A percentile compares a stretch with the other conserved stretches of the same genome.
These are phyloP conservation scores for Onthophagus taurus DNA, from an alignment of 1,140 invertebrate species.

Conservation along the genomic window DNA sequence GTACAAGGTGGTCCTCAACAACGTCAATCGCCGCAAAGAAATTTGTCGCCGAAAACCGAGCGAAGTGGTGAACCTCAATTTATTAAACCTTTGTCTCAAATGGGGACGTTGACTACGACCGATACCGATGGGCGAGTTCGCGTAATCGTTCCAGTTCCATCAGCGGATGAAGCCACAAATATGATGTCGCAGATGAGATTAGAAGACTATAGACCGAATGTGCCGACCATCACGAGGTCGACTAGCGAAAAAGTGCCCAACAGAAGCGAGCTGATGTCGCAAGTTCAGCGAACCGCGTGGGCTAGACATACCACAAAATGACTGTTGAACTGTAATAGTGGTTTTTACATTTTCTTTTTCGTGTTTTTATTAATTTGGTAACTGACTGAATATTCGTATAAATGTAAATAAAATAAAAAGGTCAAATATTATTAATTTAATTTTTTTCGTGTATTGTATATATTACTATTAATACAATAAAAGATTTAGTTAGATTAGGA, in stretches of 20 bases:
- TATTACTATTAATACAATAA: too few species aligned
- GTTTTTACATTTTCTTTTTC: too few species aligned
- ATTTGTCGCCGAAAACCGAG: slow-evolving; percentile 13
- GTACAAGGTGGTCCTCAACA: slow-evolving; percentile 2
- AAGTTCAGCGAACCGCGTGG: slow-evolving; percentile 69
- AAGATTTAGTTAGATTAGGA: too few species aligned
- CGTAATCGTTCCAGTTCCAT: slow-evolving; percentile 45
- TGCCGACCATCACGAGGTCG: slow-evolving; percentile 60
- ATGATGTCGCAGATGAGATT: slow-evolving; percentile 38
- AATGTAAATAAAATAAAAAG: too few species aligned
- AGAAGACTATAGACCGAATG: slow-evolving; percentile 30
- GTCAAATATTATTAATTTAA: too few species aligned
- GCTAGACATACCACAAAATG: slow-evolving; percentile 80
- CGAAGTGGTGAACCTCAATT: slow-evolving; percentile 43
- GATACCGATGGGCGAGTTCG: slow-evolving; percentile 45
- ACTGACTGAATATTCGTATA: too few species aligned
- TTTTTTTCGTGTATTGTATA: too few species aligned
- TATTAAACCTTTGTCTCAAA: slow-evolving; percentile 57
- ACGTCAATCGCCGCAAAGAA: slow-evolving; percentile 16
- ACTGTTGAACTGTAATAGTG: too few species aligned
- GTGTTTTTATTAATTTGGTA: too few species aligned
- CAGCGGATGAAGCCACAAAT: slow-evolving; percentile 26
- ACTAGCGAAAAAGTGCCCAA: slow-evolving; percentile 78
- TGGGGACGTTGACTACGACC: slow-evolving; percentile 48
- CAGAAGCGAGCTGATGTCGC: slow-evolving; percentile 72